Evolutionary conservation across 2,113 vertebrate genomes (phyloP), one percentile per base, ranked within the genome.

Genomic region (Lichenostomus cassidix): DNA sequence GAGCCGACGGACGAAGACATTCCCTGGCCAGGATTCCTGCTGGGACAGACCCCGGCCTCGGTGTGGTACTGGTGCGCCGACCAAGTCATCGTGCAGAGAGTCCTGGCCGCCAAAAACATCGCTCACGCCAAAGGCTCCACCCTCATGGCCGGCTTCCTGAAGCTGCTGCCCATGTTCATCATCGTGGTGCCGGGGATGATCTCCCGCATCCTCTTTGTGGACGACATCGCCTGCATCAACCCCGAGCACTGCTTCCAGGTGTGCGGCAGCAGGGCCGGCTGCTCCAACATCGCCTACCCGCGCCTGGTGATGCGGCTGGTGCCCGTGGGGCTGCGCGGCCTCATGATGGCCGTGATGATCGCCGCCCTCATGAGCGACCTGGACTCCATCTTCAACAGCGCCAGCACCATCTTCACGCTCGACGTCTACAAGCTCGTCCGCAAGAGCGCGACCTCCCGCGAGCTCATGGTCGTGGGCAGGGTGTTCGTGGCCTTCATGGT

Each of bases 261-360:
- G 69, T 99, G 99, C 47, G 99, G 99, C 35, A 99, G 99, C 96
- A 97, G 98, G 79, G 99, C 99, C 1, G 99, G 99, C 59, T 99
- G 99, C 96, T 99, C 99, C 79, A 99, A 99, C 95, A 99, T 99
- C 56, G 99, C 99, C 41, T 99, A 99, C 83, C 99, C 99, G 5
- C 99, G 99, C 46, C 97, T 99, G 96, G 99, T 99, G 76, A 99
- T 99, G 99, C 98, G 97, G 5, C 97, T 99, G 87, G 99, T 99
- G 96, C 99, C 99, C 1, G 98, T 99, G 74, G 99, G 99, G 60
- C 98, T 99, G 60, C 98, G 99, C 21, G 99, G 99, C 62, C 97
- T 99, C 78, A 99, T 99, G 99, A 99, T 99, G 99, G 99, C 99
- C 0, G 99, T 99, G 64, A 99, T 99, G 99, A 99, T 99, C 9